These are phyloP conservation scores for Malthinus seriepunctatus DNA, from an alignment of 2,888 invertebrate species.

Conservation along the genomic window DNA sequence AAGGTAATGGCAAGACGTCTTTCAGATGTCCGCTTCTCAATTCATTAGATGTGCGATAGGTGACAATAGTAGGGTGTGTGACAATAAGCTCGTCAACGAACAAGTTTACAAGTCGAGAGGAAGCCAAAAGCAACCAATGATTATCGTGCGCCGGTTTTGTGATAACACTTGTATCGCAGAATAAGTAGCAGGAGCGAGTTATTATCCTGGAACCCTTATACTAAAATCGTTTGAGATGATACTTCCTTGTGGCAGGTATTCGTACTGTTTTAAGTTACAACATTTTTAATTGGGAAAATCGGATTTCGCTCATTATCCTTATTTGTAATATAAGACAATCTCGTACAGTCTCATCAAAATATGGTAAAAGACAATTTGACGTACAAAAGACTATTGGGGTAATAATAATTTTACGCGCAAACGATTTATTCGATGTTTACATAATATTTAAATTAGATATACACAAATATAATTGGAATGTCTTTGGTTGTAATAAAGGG, in stretches of 20 bases:
- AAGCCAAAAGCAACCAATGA: constrained; percentile 51
- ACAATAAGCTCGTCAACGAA: constrained; percentile 51
- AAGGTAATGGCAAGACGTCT: constrained; percentile 26
- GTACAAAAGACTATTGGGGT: constrained; percentile 40
- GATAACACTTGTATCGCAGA: constrained; percentile 30
- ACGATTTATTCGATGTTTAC: constrained; percentile 39
- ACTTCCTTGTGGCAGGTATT: constrained; percentile 37
- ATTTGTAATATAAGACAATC: constrained; percentile 46
- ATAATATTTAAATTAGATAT: constrained; percentile 27
- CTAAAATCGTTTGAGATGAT: constrained; percentile 21
- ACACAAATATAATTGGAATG: constrained; percentile 38
- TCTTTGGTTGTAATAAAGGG: constrained; percentile 39
- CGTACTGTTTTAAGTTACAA: constrained; percentile 42
- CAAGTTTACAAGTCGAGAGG: constrained; percentile 54
- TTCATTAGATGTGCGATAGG: constrained; percentile 39
- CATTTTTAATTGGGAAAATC: constrained; percentile 59
- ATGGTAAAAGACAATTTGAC: constrained; percentile 45
- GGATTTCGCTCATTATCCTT: constrained; percentile 56
- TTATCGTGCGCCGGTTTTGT: constrained; percentile 52
- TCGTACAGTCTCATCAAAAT: constrained; percentile 41
- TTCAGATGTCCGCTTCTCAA: constrained; percentile 36
- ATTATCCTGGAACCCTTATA: constrained; percentile 16
- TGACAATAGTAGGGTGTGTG: constrained; percentile 49
- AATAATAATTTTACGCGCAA: constrained; percentile 49
- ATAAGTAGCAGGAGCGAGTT: constrained; percentile 11